Percentiles rank a stretch among this genome's conserved stretches.
Conservation (phyloP, 2,888 invertebrate species). For the Lasius platythorax region DNA sequence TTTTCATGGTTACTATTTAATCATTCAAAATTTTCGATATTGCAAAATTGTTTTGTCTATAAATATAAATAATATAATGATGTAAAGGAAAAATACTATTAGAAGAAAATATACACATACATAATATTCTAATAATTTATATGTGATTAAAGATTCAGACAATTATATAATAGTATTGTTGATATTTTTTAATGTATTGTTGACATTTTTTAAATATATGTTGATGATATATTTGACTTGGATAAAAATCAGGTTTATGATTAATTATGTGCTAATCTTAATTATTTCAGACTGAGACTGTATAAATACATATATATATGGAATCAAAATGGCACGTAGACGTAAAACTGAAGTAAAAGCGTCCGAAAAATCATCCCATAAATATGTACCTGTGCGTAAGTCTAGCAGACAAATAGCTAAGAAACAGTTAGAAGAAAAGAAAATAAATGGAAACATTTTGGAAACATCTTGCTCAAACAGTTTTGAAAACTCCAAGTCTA, state of each 20-base stretch:
- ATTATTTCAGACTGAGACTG: constrained; percentile 66
- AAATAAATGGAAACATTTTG: constrained; percentile 79
- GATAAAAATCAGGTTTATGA: not conserved
- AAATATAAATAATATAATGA: not conserved
- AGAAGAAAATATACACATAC: not conserved
- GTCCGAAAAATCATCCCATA: constrained; percentile 76
- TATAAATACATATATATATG: constrained; percentile 59
- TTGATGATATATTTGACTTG: not conserved
- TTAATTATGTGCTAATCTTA: constrained; percentile 22
- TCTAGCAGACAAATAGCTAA: constrained; percentile 84
- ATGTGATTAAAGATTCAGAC: too few species aligned
- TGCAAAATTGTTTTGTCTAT: not conserved
- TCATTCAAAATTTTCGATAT: not conserved
- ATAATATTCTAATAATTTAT: constrained; percentile 1
- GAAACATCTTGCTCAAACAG: constrained; percentile 68
- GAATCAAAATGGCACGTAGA: constrained; percentile 81
- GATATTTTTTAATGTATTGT: too few species aligned
- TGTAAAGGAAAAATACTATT: not conserved
- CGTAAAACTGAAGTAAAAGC: constrained; percentile 81
- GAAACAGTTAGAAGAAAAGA: constrained; percentile 81
- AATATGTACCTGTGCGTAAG: constrained; percentile 81
- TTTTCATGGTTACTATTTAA: not conserved
- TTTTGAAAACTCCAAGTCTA: constrained; percentile 73
- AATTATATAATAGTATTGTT: too few species aligned
- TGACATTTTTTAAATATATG: not conserved